phyloP scores from a whole-genome alignment of 2,113 vertebrate genomes.

The Scomber colias region DNA sequence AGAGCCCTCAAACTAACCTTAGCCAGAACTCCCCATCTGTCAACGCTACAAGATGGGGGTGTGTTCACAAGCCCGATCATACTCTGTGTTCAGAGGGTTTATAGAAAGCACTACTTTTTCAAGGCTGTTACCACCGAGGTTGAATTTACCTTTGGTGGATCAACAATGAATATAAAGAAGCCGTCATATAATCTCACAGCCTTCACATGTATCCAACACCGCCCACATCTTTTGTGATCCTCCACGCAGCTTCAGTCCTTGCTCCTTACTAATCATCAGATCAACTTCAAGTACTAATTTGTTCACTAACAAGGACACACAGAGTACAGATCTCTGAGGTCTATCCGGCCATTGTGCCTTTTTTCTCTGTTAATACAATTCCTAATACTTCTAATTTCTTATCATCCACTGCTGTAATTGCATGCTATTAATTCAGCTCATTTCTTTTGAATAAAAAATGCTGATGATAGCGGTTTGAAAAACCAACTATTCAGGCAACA shows the following conservation, averaged over 20 bases:
- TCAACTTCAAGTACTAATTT: conserved; percentile 5
- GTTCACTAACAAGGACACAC: neutral
- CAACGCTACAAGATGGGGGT: conserved; percentile 37
- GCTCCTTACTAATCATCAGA: neutral
- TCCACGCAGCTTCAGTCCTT: neutral
- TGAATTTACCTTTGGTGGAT: neutral
- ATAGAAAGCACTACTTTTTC: neutral
- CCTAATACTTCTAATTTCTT: neutral
- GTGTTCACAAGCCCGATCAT: conserved; percentile 33
- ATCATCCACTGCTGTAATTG: conserved; percentile 23
- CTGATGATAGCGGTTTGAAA: conserved; percentile 40
- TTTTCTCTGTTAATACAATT: conserved; percentile 1
- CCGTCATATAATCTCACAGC: neutral
- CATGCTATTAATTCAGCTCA: conserved; percentile 17
- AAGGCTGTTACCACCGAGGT: neutral
- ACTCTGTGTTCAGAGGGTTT: conserved; percentile 7
- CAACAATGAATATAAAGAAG: conserved; percentile 5
- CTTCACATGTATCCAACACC: neutral
- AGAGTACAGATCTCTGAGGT: neutral
- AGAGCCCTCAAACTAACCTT: conserved; percentile 59
- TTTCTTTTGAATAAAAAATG: conserved; percentile 26
- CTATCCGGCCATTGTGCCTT: neutral
- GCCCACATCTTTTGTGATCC: neutral
- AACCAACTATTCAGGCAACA: conserved; percentile 29
- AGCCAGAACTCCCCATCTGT: conserved; percentile 63